Base-by-base conservation (phyloP, 2,888 invertebrate species). In the Anaspis maculata region DNA sequence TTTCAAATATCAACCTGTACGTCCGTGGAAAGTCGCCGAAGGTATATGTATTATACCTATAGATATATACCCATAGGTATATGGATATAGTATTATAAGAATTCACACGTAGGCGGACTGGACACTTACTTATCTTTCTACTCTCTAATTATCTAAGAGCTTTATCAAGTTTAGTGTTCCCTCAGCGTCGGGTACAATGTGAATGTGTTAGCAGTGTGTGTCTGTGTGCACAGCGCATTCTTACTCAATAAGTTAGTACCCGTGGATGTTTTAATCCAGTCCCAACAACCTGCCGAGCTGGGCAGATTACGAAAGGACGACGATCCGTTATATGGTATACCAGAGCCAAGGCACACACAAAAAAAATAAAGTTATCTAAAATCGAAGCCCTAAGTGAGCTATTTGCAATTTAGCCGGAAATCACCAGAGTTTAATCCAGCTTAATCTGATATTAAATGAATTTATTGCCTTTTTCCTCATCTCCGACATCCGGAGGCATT, bases 61-160 rank as follows among this genome's bases (percentile, higher is more conserved):
- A 19, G 19, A 19, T 5, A 19, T 5, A 9, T 19, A 19, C 19
- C 19, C 5, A 19, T 9, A 19, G 5, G 19, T n/a, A 19, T 19
- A 5, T 9, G 19, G 9, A 5, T 19, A 9, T 19, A 19, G 6
- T 10, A 10, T 7, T 7, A 25, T 32, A 39, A 39, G 39, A 39
- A 39, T 39, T 39, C 9, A 6, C 35, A 49, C 46, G 51, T 51
- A 43, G 51, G 51, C 51, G 51, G 48, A 48, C 50, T 46, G 48
- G 48, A 47, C 48, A 47, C 48, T 47, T 56, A 59, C 55, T 55
- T 60, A 58, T 58, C 58, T 51, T 45, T 53, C 57, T 56, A 54
- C 59, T 57, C 56, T 58, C 57, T 58, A 59, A 59, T 60, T 60
- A 60, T 60, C 60, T 57, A 51, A 56, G 54, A 57, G 56, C 57